These are phyloP conservation scores for Agrypnus murinus DNA, from an alignment of 2,888 invertebrate genomes.

Conservation along the genomic window DNA sequence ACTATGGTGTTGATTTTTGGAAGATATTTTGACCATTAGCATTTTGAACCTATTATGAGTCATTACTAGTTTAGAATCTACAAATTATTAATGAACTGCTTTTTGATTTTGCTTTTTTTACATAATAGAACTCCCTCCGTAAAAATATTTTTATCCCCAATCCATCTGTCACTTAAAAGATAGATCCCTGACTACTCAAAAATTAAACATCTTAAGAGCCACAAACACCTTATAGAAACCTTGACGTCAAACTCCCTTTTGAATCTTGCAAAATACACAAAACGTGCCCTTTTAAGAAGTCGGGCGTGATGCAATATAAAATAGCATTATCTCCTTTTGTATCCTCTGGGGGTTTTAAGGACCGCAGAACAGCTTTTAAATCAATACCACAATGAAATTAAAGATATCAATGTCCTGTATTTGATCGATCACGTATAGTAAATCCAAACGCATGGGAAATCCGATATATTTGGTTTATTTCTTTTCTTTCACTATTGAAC, in stretches of 20 bases:
- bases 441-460: conserved; percentile 32
- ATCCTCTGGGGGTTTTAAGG: conserved; percentile 33
- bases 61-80: too few species aligned
- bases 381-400: conserved; percentile 48
- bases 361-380: conserved; percentile 33
- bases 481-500: conserved; percentile 39
- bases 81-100: too few species aligned
- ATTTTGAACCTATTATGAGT: too few species aligned
- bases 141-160: too few species aligned
- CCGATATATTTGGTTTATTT: conserved; percentile 42
- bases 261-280: conserved; percentile 32
- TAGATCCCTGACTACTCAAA: conserved; percentile 23
- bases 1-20: too few species aligned
- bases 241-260: conserved; percentile 31
- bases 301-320: conserved; percentile 54
- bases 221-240: conserved; percentile 15
- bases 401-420: conserved; percentile 47
- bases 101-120: too few species aligned
- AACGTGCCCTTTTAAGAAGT: conserved; percentile 48
- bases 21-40: too few species aligned
- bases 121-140: too few species aligned
- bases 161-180: conserved; percentile 30
- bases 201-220: conserved; percentile 31
- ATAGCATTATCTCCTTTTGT: conserved; percentile 39
- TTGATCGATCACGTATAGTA: conserved; percentile 51